Conservation (phyloP, 2,113 vertebrate genomes). For the Strix uralensis region DNA sequence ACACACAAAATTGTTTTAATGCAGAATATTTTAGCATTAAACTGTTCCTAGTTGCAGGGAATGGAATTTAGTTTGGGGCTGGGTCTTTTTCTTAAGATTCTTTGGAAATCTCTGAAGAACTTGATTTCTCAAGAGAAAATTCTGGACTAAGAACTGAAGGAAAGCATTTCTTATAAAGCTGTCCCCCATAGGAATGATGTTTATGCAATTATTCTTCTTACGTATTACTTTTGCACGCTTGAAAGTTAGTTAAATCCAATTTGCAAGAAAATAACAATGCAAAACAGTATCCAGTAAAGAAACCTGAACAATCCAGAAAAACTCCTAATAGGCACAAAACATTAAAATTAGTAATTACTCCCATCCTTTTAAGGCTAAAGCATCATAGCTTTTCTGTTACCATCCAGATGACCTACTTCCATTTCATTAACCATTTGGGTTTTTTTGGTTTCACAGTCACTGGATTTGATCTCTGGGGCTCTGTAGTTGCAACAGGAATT, state of each 20-base stretch:
- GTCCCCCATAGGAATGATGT: background rate
- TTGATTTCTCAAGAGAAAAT: background rate
- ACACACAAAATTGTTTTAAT: background rate
- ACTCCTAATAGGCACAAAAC: background rate
- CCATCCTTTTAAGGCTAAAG: background rate
- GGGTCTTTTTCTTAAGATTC: background rate
- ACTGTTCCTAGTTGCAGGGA: background rate
- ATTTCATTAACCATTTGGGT: background rate
- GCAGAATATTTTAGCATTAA: background rate
- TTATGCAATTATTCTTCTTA: background rate
- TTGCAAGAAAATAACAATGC: background rate
- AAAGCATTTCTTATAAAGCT: background rate
- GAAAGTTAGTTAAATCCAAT: background rate
- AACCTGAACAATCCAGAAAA: background rate
- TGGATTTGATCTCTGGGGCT: slow-evolving; percentile 88
- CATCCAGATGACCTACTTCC: background rate
- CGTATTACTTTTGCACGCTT: background rate
- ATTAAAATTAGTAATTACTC: background rate
- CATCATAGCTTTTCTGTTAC: background rate
- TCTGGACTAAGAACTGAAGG: background rate
- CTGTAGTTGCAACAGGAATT: slow-evolving; percentile 85
- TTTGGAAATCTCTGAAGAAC: background rate
- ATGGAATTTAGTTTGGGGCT: background rate
- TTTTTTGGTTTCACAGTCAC: slow-evolving; percentile 76
- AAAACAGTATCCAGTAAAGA: background rate